Evolutionary conservation across 2,888 invertebrate genomes (phyloP).

Genomic region (Parascotia fuliginaria): DNA sequence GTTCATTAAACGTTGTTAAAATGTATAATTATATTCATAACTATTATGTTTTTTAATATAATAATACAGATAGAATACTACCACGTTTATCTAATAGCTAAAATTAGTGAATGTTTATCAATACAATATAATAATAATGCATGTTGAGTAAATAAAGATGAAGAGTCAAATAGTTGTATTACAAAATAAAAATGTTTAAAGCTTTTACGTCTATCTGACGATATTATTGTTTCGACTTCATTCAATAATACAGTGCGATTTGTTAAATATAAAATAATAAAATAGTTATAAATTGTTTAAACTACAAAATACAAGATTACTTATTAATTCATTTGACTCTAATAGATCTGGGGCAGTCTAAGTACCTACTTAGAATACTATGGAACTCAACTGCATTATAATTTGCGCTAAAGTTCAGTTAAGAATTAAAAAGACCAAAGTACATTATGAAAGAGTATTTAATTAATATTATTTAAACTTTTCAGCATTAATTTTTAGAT

Average conservation of each 20-base stretch:
- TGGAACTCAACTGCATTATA: too few species aligned
- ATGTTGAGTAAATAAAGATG: not conserved
- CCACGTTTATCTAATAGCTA: not conserved
- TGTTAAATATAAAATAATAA: too few species aligned
- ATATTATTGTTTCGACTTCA: not conserved
- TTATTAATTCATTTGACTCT: too few species aligned
- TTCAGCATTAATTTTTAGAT: too few species aligned
- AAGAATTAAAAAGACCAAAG: constrained; percentile 24
- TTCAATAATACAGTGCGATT: not conserved
- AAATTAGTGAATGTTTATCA: constrained; percentile 1
- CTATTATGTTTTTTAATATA: not conserved
- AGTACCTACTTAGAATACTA: too few species aligned
- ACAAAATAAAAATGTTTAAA: too few species aligned
- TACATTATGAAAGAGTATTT: constrained; percentile 1
- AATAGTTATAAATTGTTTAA: too few species aligned
- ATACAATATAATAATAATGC: not conserved
- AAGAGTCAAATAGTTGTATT: not conserved
- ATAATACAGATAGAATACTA: not conserved
- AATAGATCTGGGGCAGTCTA: too few species aligned
- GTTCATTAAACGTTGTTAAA: constrained; percentile 15
- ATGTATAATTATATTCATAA: not conserved
- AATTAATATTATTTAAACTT: not conserved
- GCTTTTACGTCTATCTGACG: too few species aligned
- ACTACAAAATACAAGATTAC: too few species aligned
- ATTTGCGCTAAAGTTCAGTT: constrained; percentile 5